Conservation (phyloP, 2,888 invertebrate genomes). For the Amphipyra berbera region DNA sequence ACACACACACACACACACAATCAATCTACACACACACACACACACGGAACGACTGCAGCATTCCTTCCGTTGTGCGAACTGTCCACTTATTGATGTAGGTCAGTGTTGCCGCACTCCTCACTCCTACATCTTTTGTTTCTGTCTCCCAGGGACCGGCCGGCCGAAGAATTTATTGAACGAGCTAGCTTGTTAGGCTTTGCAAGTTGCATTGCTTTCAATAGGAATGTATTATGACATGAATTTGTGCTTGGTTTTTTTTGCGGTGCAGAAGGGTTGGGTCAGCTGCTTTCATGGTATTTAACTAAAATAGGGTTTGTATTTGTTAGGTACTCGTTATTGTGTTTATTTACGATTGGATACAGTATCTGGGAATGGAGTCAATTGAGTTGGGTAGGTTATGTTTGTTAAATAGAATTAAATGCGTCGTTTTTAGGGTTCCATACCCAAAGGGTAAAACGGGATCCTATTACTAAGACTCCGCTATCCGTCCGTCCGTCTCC, state of each 20-base stretch:
- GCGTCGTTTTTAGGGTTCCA: too few species aligned
- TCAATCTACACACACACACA: conserved; percentile 16
- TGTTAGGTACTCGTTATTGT: too few species aligned
- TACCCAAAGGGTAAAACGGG: too few species aligned
- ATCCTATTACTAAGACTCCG: too few species aligned
- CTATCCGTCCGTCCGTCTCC: too few species aligned
- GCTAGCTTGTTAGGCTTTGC: conserved; percentile 56
- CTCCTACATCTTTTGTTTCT: conserved; percentile 58
- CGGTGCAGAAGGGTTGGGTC: conserved; percentile 27
- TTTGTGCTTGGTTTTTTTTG: conserved; percentile 17
- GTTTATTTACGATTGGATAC: too few species aligned
- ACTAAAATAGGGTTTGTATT: conserved; percentile 3
- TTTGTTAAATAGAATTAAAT: too few species aligned
- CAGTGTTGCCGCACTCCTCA: conserved; percentile 69
- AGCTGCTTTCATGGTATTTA: conserved; percentile 7
- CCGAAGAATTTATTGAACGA: conserved; percentile 76
- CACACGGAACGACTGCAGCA: conserved; percentile 58
- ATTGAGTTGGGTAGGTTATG: too few species aligned
- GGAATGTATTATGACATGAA: conserved; percentile 42
- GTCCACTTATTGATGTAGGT: conserved; percentile 87
- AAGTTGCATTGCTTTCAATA: conserved; percentile 52
- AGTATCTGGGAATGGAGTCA: too few species aligned
- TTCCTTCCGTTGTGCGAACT: conserved; percentile 77
- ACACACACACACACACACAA: conserved; percentile 17
- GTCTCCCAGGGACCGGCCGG: conserved; percentile 61